Conservation (phyloP, 2,113 vertebrate species). For the Saguinus midas region DNA sequence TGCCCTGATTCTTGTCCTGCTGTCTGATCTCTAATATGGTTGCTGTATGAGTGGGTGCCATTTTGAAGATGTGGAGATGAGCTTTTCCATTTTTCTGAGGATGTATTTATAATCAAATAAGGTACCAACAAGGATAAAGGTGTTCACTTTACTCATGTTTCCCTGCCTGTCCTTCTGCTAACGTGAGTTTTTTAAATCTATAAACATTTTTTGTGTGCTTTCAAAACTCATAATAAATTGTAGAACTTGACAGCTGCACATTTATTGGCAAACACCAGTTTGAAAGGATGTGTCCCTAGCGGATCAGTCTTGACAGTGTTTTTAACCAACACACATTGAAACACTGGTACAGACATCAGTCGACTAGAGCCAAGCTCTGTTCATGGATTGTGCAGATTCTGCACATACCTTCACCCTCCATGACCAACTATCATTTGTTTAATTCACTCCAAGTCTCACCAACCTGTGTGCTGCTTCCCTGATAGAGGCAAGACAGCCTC, state of each 20-base stretch:
- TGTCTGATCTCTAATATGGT: not conserved
- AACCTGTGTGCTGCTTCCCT: not conserved
- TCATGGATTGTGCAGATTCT: conserved; percentile 48
- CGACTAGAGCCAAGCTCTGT: conserved; percentile 3
- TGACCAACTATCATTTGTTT: conserved; percentile 10
- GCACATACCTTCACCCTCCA: not conserved
- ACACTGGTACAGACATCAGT: conserved; percentile 31
- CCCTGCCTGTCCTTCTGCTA: no score
- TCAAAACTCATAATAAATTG: conserved; percentile 63
- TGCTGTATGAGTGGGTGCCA: not conserved
- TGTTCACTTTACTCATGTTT: not conserved
- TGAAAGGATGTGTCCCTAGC: conserved; percentile 53
- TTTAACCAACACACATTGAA: conserved; percentile 55
- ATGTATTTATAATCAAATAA: conserved; percentile 52
- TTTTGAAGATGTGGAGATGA: conserved; percentile 20
- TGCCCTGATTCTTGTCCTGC: not conserved
- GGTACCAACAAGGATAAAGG: not conserved
- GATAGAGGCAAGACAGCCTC: conserved; percentile 8
- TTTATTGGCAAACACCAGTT: conserved; percentile 63
- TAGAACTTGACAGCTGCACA: conserved; percentile 52
- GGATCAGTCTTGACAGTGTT: conserved; percentile 52
- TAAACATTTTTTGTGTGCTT: conserved; percentile 49
- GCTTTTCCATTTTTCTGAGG: not conserved
- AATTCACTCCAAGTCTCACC: not conserved
- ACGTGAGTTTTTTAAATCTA: not conserved